A percentile compares a stretch with the other conserved stretches of the same genome.
phyloP scores from a whole-genome alignment of 92 coral and sea anemone species.

The Heteractis magnifica region DNA sequence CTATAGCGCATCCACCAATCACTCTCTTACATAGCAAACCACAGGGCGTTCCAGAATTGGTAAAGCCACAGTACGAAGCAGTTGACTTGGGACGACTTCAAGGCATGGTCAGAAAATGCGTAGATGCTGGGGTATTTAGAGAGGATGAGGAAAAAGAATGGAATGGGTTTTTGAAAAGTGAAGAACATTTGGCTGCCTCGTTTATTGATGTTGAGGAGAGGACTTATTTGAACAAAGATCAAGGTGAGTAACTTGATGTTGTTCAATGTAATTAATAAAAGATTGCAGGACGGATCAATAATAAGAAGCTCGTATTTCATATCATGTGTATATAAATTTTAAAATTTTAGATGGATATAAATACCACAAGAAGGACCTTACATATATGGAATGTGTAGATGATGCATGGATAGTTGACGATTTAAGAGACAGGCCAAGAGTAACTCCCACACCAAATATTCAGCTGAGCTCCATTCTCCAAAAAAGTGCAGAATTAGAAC shows the following conservation, averaged over 20 bases:
- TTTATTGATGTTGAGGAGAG: constrained; percentile 5
- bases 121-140: no score
- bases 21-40: no score
- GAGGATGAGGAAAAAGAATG: constrained; percentile 33
- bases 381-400: constrained; percentile 29
- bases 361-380: constrained; percentile 30
- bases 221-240: constrained; percentile 8
- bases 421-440: constrained; percentile 5
- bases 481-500: constrained; percentile 43
- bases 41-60: no score
- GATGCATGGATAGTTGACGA: constrained; percentile 51
- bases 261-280: background rate
- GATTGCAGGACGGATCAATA: background rate
- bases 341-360: constrained; percentile 11
- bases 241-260: constrained; percentile 14
- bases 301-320: background rate
- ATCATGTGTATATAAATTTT: background rate
- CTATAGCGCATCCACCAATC: no score
- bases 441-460: constrained; percentile 12
- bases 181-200: constrained; percentile 17
- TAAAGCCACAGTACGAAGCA: no score
- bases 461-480: constrained; percentile 38
- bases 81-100: no score
- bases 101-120: no score
- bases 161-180: constrained; percentile 31